Base-by-base conservation (phyloP, 2,888 invertebrate genomes). In the Ormyrus pomaceus region DNA sequence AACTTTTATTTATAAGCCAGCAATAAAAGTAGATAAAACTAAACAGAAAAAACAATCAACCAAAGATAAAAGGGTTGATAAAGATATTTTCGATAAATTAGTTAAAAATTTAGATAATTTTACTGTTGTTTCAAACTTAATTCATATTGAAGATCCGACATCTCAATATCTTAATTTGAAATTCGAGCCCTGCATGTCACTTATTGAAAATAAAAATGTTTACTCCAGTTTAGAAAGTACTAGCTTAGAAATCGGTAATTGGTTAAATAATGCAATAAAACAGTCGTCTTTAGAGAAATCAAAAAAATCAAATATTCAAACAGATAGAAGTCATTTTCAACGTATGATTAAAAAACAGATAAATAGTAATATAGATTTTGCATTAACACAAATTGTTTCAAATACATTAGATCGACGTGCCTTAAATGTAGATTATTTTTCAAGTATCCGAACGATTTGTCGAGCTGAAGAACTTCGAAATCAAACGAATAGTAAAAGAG, bases 351-450 rank as follows among this genome's bases (percentile, higher is more conserved):
- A 84, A 70, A 88, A 86, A 62, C 84, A 86, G 69, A 72, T 86
- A 5, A 87, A 83, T 50, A 81, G 58, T 34, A 85, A 83, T 5
- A 82, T 90, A 1, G 85, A 88, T 82, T 58, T 81, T 11, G 85
- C 92, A 86, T 88, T 95, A 64, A 91, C 92, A 5, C 91, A 91
- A 68, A 92, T 92, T 8, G 86, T 95, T 61, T 92, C 92, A 51
- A 87, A 90, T 6, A 90, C 90, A 6, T 87, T 94, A 46, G 94
- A 95, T 83, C 91, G 92, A 72, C 92, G 91, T 82, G 91, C 93
- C 0, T 89, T 94, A 6, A 91, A 93, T 0, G 84, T 94, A 73
- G 96, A 96, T 90, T 96, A 95, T 88, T 93, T 95, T 90, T 93
- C 96, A 0, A 88, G 91, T 0, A 91, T 96, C 83, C 92, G 96